Evolutionary conservation across 2,888 invertebrate species (phyloP), one percentile per base, ranked within the genome.

Genomic region (Theretra japonica): DNA sequence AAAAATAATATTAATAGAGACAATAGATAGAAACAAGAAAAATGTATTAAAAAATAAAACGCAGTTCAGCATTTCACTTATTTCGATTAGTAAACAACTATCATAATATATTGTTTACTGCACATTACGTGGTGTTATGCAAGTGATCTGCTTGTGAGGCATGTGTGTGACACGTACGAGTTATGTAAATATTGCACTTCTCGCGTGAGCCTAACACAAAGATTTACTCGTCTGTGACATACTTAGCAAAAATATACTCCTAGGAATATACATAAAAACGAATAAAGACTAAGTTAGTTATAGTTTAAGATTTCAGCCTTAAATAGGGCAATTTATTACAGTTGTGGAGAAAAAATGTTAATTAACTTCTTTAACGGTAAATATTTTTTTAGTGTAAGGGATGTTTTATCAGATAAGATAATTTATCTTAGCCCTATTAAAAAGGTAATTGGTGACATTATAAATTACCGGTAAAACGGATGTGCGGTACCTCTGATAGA

Each of bases 181-280:
- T 73, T 73, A 78, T 73, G 72, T 75, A 74, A 74, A 75, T 72
- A 60, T 33, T 25, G n/a, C 58, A 68, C 53, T 23, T 62, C 50
- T 56, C 33, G 28, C 56, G 68, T 41, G 41, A 41, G 41, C 41
- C 30, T 59, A 68, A 50, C 21, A 73, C 70, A 59, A 70, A 19
- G 69, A 73, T 60, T 48, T 28, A 41, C 15, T 56, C 57, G 41
- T 57, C 68, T 21, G 60, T 17, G 21, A 21, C 53, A 70, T 7
- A 65, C 23, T 65, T 65, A n/a, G 62, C 11, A 41, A 41, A 41
- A 15, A 11, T 15, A 41, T 15, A 41, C 15, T 41, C 11, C 41
- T 11, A 15, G 28, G 28, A 28, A 28, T 28, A 28, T 28, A 28
- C 28, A 28, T 28, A 2, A 28, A 41, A 41, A 41, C 15, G 15